These are phyloP conservation scores for Antrozous pallidus DNA, from an alignment of 2,797 vertebrate species.

Conservation along the genomic window DNA sequence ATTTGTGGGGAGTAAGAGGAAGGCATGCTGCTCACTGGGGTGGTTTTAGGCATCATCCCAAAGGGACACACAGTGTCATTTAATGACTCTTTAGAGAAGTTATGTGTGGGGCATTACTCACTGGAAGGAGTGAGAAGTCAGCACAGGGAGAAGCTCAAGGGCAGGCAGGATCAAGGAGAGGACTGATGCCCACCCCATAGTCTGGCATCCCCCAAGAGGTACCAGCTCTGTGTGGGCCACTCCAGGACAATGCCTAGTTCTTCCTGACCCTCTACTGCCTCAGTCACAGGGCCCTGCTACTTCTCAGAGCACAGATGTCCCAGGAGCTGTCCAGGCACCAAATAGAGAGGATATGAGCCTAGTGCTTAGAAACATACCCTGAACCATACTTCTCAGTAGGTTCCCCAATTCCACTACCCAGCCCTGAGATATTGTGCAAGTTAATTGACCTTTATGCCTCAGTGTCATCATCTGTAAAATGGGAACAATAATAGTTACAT, in stretches of 20 bases:
- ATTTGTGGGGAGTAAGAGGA: not conserved
- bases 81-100: not conserved
- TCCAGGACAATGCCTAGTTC: not conserved
- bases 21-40: not conserved
- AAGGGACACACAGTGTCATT: not conserved
- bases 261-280: not conserved
- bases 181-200: no score
- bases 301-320: fast-evolving
- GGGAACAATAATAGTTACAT: not conserved
- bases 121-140: not conserved
- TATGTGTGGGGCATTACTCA: not conserved
- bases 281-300: not conserved
- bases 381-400: not conserved
- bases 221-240: not conserved
- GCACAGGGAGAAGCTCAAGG: not conserved
- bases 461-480: not conserved
- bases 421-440: not conserved
- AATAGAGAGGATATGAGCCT: not conserved
- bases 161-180: not conserved
- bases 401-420: not conserved
- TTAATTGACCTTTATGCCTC: not conserved
- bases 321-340: not conserved
- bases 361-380: not conserved
- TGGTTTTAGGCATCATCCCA: not conserved
- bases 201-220: fast-evolving